These are phyloP conservation scores for Melieria omissa DNA, from an alignment of 2,888 invertebrate species.

Conservation along the genomic window DNA sequence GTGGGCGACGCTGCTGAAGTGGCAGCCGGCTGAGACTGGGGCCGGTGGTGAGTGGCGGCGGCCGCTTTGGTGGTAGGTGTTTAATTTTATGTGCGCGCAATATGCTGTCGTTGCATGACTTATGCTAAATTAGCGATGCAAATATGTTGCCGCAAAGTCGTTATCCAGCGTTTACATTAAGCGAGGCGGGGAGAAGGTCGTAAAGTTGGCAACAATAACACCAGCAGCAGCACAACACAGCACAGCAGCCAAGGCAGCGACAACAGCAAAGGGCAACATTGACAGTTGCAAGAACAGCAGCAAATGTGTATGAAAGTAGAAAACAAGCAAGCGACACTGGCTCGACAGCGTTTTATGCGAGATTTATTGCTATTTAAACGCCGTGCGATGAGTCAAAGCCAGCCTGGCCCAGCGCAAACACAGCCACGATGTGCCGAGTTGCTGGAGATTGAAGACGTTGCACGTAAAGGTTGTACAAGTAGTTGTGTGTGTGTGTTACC, in stretches of 20 bases:
- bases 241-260: constrained; percentile 21
- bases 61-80: constrained; percentile 23
- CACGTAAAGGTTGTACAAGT: too few species aligned
- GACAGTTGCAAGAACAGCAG: constrained; percentile 14
- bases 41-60: constrained; percentile 29
- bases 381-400: constrained; percentile 38
- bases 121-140: constrained; percentile 63
- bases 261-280: constrained; percentile 28
- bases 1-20: not conserved
- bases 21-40: constrained; percentile 9
- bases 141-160: constrained; percentile 56
- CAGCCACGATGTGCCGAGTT: constrained; percentile 1
- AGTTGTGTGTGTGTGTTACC: not conserved
- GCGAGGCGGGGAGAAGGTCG: constrained; percentile 13
- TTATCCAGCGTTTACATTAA: constrained; percentile 45
- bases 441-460: not conserved
- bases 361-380: constrained; percentile 63
- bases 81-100: constrained; percentile 40
- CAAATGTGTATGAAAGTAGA: constrained; percentile 1
- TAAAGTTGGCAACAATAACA: constrained; percentile 21
- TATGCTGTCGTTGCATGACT: constrained; percentile 47
- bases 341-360: constrained; percentile 56
- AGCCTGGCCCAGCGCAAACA: too few species aligned
- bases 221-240: constrained; percentile 17
- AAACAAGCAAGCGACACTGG: constrained; percentile 19